Percentiles rank a stretch among this genome's conserved stretches.
phyloP scores from a whole-genome alignment of 2,888 invertebrate genomes.

The Platycheirus rosarum region DNA sequence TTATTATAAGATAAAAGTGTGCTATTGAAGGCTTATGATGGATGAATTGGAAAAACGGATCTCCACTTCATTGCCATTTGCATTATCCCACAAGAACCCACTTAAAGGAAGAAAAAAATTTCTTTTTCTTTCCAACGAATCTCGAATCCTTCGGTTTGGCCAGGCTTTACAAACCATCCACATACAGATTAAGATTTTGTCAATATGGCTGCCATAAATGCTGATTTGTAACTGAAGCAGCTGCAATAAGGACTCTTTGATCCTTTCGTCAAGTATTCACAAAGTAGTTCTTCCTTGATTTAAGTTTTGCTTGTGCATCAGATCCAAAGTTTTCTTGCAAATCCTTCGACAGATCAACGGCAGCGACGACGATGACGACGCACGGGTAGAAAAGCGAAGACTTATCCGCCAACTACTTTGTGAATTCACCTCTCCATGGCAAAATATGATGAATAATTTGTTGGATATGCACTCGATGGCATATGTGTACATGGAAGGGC shows the following conservation, averaged over 20 bases:
- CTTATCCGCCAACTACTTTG: neutral
- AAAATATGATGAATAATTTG: conserved; percentile 54
- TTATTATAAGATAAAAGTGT: conserved; percentile 46
- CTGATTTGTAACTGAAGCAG: conserved; percentile 48
- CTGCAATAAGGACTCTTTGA: conserved; percentile 31
- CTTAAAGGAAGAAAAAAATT: neutral
- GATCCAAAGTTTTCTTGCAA: conserved; percentile 36
- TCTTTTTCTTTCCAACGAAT: neutral
- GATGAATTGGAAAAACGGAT: conserved; percentile 39
- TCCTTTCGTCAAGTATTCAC: conserved; percentile 18
- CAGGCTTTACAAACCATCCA: neutral
- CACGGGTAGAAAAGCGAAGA: neutral
- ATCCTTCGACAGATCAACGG: conserved; percentile 21
- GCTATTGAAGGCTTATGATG: conserved; percentile 46
- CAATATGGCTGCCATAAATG: conserved; percentile 58
- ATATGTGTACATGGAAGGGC: neutral
- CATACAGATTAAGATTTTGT: conserved; percentile 52
- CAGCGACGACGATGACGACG: neutral
- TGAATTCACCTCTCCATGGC: conserved; percentile 14
- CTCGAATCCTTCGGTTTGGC: neutral
- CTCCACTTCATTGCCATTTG: neutral
- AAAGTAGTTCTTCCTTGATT: conserved; percentile 4
- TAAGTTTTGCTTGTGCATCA: conserved; percentile 34
- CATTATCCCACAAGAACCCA: neutral
- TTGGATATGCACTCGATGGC: conserved; percentile 49